Conservation (phyloP, 2,797 vertebrate genomes). For the Sebastolobus altivelis region DNA sequence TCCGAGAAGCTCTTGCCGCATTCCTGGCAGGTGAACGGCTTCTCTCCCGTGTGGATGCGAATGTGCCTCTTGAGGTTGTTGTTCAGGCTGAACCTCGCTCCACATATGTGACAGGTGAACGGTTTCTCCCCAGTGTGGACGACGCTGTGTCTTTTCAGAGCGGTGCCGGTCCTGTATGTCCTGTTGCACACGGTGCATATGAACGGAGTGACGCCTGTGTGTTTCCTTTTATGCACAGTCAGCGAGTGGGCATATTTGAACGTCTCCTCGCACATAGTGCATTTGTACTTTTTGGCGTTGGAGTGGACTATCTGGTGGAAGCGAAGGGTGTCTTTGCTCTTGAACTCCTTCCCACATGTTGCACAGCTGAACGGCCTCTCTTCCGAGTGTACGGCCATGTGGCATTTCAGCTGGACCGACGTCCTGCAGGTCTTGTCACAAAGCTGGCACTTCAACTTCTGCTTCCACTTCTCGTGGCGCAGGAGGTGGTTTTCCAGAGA, state of each 20-base stretch:
- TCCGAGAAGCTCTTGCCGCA: conserved; percentile 86
- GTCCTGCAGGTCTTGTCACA: conserved; percentile 80
- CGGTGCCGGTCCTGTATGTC: conserved; percentile 72
- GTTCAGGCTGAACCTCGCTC: conserved; percentile 77
- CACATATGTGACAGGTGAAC: conserved; percentile 80
- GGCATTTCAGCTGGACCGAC: conserved; percentile 69
- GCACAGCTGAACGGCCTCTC: conserved; percentile 80
- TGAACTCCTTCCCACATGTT: conserved; percentile 84
- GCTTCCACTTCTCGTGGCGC: conserved; percentile 76
- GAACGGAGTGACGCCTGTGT: conserved; percentile 76
- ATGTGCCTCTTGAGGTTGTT: conserved; percentile 81
- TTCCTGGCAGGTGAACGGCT: conserved; percentile 83
- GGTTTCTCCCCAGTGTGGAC: conserved; percentile 81
- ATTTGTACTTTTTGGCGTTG: conserved; percentile 73
- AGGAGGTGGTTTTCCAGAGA: conserved; percentile 79
- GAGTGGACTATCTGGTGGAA: conserved; percentile 85
- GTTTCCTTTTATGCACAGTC: conserved; percentile 79
- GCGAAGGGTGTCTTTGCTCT: conserved; percentile 81
- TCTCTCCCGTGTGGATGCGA: conserved; percentile 83
- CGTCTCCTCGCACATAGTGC: conserved; percentile 72
- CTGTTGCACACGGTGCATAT: conserved; percentile 68
- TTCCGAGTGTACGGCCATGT: conserved; percentile 81
- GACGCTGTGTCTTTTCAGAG: conserved; percentile 75
- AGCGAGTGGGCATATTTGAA: conserved; percentile 79
- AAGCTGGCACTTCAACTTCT: conserved; percentile 64